These are phyloP conservation scores for Eubucco bourcierii DNA, from an alignment of 2,113 vertebrate genomes.

Conservation along the genomic window DNA sequence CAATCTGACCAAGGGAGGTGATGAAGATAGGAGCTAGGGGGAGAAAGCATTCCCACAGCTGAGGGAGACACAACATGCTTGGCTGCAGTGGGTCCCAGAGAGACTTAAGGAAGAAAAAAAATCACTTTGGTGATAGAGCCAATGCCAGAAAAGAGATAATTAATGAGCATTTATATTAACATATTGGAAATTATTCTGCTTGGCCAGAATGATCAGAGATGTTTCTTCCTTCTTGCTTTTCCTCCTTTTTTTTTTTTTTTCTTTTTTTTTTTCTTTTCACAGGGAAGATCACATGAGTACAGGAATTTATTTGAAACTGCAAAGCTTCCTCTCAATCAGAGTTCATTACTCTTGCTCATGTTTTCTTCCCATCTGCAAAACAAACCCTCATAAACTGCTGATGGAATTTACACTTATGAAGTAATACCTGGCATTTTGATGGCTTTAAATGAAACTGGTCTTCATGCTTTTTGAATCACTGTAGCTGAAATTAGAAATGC, in stretches of 20 bases:
- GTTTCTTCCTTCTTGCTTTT: not conserved
- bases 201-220: not conserved
- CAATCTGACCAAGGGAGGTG: not conserved
- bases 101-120: not conserved
- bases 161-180: conserved; percentile 70
- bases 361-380: not conserved
- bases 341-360: not conserved
- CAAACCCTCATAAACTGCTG: not conserved
- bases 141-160: not conserved
- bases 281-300: not conserved
- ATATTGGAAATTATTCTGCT: conserved; percentile 28
- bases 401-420: not conserved
- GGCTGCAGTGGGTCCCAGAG: not conserved
- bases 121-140: not conserved
- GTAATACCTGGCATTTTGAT: not conserved
- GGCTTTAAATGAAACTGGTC: not conserved
- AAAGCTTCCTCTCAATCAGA: not conserved
- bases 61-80: not conserved
- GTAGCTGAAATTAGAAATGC: not conserved
- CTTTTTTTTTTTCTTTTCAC: not conserved
- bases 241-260: too few relatives aligned
- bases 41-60: not conserved
- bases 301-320: not conserved
- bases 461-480: not conserved
- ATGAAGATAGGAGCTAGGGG: not conserved